These are phyloP conservation scores for Drosophila busckii DNA, from an alignment of 1,140 invertebrate species.

Conservation along the genomic window DNA sequence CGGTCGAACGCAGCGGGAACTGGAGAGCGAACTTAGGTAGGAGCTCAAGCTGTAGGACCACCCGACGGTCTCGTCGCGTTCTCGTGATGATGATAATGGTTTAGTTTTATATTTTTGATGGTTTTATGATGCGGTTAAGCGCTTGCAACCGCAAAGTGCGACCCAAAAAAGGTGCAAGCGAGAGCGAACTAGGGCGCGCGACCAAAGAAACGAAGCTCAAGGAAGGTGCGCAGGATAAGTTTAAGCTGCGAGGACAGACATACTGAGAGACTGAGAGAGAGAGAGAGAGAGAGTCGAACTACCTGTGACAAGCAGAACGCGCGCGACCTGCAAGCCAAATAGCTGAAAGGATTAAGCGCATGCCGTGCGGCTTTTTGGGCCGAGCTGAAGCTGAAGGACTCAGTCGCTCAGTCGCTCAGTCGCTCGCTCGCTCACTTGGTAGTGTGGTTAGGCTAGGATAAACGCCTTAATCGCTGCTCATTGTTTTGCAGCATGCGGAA, in stretches of 20 bases:
- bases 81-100: conserved; percentile 69
- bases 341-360: conserved; percentile 77
- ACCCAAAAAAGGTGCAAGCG: too few species aligned
- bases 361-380: conserved; percentile 36
- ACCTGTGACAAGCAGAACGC: conserved; percentile 6
- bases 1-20: conserved; percentile 4
- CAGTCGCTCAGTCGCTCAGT: too few species aligned
- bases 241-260: not conserved
- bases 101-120: conserved; percentile 71
- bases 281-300: not conserved
- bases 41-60: conserved; percentile 14
- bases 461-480: conserved; percentile 49
- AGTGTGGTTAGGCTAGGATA: conserved; percentile 52
- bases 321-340: conserved; percentile 53
- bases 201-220: conserved; percentile 22
- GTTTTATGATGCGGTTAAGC: conserved; percentile 77
- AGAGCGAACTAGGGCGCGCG: conserved; percentile 48
- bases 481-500: conserved; percentile 41
- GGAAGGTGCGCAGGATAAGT: conserved; percentile 8
- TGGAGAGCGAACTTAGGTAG: not conserved
- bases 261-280: not conserved
- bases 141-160: conserved; percentile 73
- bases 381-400: conserved; percentile 14
- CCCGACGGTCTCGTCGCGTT: conserved; percentile 52
- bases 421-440: too few species aligned